Conservation (phyloP, 2,888 invertebrate species). For the Itoplectis maculator region DNA sequence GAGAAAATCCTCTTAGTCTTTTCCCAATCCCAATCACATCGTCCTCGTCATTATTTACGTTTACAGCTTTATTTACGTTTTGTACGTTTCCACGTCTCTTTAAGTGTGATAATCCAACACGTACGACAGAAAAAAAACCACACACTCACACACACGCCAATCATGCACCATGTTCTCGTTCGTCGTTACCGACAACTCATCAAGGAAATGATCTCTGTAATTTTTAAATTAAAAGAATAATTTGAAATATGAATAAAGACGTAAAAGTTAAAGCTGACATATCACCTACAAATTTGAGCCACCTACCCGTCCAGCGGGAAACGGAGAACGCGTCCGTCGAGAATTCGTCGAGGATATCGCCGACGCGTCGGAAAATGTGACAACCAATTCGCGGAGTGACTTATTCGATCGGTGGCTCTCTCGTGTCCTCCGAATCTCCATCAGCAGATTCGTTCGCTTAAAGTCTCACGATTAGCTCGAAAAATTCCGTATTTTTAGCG, state of each 20-base stretch:
- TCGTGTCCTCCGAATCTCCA: constrained; percentile 30
- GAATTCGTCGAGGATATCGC: not conserved
- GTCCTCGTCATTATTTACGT: constrained; percentile 11
- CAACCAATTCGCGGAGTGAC: not conserved
- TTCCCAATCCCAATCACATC: constrained; percentile 5
- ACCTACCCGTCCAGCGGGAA: constrained; percentile 62
- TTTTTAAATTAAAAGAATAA: constrained; percentile 82
- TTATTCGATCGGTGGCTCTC: constrained; percentile 44
- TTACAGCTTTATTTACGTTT: constrained; percentile 10
- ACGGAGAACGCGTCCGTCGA: not conserved
- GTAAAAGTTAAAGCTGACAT: constrained; percentile 75
- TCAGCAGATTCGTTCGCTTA: constrained; percentile 37
- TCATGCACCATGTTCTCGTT: constrained; percentile 77
- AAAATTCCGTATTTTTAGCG: constrained; percentile 29
- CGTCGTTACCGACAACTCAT: constrained; percentile 81
- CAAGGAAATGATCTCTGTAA: constrained; percentile 84
- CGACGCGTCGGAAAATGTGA: constrained; percentile 1
- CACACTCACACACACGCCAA: constrained; percentile 3
- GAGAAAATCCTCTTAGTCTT: constrained; percentile 5
- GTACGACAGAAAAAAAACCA: constrained; percentile 73
- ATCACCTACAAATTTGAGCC: constrained; percentile 79
- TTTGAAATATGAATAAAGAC: constrained; percentile 79
- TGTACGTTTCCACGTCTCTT: constrained; percentile 29
- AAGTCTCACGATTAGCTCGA: constrained; percentile 32
- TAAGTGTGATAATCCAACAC: constrained; percentile 73